A percentile compares a stretch with the other conserved stretches of the same genome.
phyloP scores from a whole-genome alignment of 1,140 invertebrate genomes.

The Leptinotarsa texana region DNA sequence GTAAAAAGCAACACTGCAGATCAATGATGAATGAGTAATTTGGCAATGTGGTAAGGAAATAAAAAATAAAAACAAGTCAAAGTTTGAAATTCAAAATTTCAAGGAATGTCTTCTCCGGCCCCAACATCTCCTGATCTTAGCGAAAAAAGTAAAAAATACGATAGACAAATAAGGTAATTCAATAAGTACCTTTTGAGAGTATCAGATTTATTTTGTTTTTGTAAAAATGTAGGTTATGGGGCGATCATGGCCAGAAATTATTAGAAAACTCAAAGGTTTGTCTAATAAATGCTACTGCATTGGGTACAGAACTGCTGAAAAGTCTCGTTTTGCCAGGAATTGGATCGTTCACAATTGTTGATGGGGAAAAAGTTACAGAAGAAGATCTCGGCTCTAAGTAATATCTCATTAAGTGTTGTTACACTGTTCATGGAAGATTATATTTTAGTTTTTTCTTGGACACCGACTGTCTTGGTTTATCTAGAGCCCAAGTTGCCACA shows the following conservation, averaged over 20 bases:
- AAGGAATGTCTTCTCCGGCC: slow-evolving; percentile 70
- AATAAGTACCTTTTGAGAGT: slow-evolving; percentile 5
- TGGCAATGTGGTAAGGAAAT: too few species aligned
- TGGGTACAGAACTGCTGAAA: slow-evolving; percentile 95
- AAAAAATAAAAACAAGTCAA: too few species aligned
- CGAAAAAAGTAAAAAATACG: slow-evolving; percentile 67
- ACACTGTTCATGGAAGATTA: slow-evolving; percentile 18
- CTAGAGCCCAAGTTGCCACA: slow-evolving; percentile 81
- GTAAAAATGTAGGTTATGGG: slow-evolving; percentile 79
- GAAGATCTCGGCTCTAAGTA: slow-evolving; percentile 94
- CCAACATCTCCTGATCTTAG: slow-evolving; percentile 77
- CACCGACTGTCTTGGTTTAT: slow-evolving; percentile 75
- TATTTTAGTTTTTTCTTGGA: slow-evolving; percentile 85
- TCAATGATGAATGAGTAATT: too few species aligned
- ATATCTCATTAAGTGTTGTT: slow-evolving; percentile 26
- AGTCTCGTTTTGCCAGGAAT: slow-evolving; percentile 92
- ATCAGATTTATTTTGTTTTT: too few species aligned
- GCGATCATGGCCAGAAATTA: slow-evolving; percentile 91
- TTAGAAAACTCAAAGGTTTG: slow-evolving; percentile 90
- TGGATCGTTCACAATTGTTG: slow-evolving; percentile 95
- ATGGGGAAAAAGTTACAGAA: slow-evolving; percentile 82
- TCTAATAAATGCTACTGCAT: slow-evolving; percentile 90
- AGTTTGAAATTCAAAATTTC: too few species aligned
- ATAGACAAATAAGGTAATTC: slow-evolving; percentile 77
- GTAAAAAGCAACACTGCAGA: too few species aligned